Conservation (phyloP, 2,888 invertebrate genomes). For the Xylota sylvarum region DNA sequence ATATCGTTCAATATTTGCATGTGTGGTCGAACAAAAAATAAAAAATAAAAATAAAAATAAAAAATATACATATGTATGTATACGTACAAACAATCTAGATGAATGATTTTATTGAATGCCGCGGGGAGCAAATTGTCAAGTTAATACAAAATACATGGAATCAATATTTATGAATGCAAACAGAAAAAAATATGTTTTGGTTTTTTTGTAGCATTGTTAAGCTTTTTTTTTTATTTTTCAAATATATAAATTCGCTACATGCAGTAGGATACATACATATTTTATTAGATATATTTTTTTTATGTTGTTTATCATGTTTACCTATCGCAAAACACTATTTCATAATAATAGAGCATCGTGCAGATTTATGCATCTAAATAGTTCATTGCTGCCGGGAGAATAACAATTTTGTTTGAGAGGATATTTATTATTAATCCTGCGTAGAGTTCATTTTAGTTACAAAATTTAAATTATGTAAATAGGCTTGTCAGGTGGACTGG, state of each 20-base stretch:
- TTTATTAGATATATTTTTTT: too few relatives aligned
- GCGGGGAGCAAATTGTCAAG: conserved; percentile 10
- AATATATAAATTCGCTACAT: not conserved
- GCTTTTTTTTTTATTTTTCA: not conserved
- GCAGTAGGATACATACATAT: not conserved
- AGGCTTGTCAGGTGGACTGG: too few relatives aligned
- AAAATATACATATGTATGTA: too few relatives aligned
- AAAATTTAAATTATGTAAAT: too few relatives aligned
- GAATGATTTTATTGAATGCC: conserved; percentile 11
- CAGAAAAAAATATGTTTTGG: not conserved
- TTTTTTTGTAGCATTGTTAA: not conserved
- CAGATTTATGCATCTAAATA: too few relatives aligned
- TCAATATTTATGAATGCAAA: conserved; percentile 29
- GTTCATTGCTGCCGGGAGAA: too few relatives aligned
- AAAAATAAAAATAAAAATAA: not conserved
- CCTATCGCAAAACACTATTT: too few relatives aligned
- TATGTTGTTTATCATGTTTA: too few relatives aligned
- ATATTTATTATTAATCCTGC: too few relatives aligned
- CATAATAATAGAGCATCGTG: too few relatives aligned
- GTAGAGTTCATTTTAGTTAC: too few relatives aligned
- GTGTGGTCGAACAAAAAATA: not conserved
- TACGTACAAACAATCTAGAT: conserved; percentile 13
- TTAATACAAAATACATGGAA: conserved; percentile 20
- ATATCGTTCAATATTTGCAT: conserved; percentile 10
- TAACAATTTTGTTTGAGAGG: too few relatives aligned